A percentile compares a stretch with the other conserved stretches of the same genome.
These are phyloP conservation scores for Parnassius orleans DNA, from an alignment of 2,888 invertebrate species.

Conservation along the genomic window DNA sequence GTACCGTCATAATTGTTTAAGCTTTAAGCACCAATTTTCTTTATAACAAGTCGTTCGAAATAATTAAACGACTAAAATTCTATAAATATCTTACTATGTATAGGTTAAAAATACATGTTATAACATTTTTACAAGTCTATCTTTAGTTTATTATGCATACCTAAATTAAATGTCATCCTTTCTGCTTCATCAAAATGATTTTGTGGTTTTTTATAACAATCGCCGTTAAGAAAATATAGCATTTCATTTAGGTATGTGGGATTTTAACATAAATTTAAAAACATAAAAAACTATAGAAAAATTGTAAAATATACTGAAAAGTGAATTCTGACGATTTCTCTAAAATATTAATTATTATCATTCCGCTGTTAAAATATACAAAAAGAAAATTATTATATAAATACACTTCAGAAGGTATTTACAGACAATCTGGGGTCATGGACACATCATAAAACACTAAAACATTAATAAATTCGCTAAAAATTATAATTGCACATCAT, in stretches of 20 bases:
- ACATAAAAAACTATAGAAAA: constrained; percentile 52
- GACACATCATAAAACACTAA: constrained; percentile 54
- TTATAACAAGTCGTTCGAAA: constrained; percentile 82
- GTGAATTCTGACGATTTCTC: constrained; percentile 29
- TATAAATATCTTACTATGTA: constrained; percentile 81
- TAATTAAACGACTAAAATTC: constrained; percentile 81
- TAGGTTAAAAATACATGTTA: constrained; percentile 81
- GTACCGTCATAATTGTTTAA: constrained; percentile 64
- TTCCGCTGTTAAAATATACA: constrained; percentile 55
- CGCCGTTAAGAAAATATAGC: constrained; percentile 41
- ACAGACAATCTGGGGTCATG: constrained; percentile 60
- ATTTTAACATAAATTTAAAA: constrained; percentile 50
- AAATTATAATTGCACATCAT: constrained; percentile 63
- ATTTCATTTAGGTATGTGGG: constrained; percentile 49
- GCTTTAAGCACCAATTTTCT: constrained; percentile 81
- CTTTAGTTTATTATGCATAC: constrained; percentile 59
- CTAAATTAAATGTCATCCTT: constrained; percentile 36
- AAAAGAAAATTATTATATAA: constrained; percentile 48
- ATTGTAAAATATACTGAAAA: constrained; percentile 51
- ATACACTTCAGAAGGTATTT: constrained; percentile 72
- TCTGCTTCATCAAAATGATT: constrained; percentile 24
- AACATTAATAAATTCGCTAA: constrained; percentile 76
- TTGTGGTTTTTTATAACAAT: constrained; percentile 12
- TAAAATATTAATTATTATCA: constrained; percentile 48
- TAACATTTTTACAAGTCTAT: constrained; percentile 81